These are phyloP conservation scores for Camponotus fellah DNA, from an alignment of 2,888 invertebrate genomes.

Conservation along the genomic window DNA sequence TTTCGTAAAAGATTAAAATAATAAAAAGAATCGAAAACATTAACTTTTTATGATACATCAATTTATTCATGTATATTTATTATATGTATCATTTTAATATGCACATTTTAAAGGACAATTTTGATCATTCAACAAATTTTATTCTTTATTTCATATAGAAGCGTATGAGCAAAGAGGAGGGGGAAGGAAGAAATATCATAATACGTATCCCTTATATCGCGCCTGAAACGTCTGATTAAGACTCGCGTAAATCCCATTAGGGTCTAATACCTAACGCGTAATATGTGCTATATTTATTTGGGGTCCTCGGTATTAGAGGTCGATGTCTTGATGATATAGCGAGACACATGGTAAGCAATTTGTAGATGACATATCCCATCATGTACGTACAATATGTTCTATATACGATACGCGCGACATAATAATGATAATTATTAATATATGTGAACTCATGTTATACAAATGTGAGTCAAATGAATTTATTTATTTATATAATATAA, in stretches of 20 bases:
- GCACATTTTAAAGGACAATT: not conserved
- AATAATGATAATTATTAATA: constrained; percentile 19
- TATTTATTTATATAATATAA: not conserved
- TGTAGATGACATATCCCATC: constrained; percentile 30
- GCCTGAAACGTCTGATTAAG: constrained; percentile 70
- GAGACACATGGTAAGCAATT: constrained; percentile 39
- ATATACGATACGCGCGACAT: not conserved
- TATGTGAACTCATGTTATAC: not conserved
- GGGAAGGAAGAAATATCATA: constrained; percentile 55
- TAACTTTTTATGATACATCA: not conserved
- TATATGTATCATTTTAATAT: not conserved
- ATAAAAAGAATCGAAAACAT: not conserved
- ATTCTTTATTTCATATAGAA: not conserved
- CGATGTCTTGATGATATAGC: constrained; percentile 55
- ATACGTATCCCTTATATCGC: constrained; percentile 63
- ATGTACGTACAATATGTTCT: constrained; percentile 35
- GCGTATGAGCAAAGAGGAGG: not conserved
- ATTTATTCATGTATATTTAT: not conserved
- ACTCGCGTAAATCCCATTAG: constrained; percentile 72
- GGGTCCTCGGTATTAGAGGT: constrained; percentile 59
- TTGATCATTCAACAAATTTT: not conserved
- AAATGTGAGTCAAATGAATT: not conserved
- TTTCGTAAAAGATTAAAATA: not conserved
- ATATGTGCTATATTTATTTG: constrained; percentile 70
- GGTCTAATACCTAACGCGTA: constrained; percentile 65